Evolutionary conservation across 2,888 invertebrate species (phyloP), one percentile per base, ranked within the genome.

Genomic region (Nomada ruficornis): DNA sequence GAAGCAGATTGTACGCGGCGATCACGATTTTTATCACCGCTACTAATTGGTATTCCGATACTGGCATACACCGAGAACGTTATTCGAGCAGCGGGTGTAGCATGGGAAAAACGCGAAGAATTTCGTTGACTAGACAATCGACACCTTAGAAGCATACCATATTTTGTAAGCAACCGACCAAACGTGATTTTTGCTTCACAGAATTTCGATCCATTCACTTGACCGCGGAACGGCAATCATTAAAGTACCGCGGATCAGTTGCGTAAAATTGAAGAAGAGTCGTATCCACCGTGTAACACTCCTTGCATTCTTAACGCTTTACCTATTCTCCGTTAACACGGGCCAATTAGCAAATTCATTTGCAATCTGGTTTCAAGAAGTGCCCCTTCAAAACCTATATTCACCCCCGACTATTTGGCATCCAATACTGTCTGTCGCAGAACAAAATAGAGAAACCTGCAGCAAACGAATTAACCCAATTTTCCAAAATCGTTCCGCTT

Each of bases 61-160:
- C 65, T 55, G 79, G 60, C 64, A 29, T 67, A 7, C 70, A 64
- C 64, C 47, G 78, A 59, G 84, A 87, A 88, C 87, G 86, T 86
- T 88, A 86, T 84, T 82, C 86, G 83, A 78, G 81, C 80, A 83
- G n/a, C 85, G 80, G 69, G 86, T 44, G 72, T 68, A 77, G 85
- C 86, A 86, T 86, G 87, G 83, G 86, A 88, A 87, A 89, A 87
- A 73, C 80, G 81, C 76, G 73, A 87, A 86, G 89, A 88, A 88
- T 86, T 85, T 72, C 76, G 57, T 73, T 65, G 73, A 55, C 82
- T 81, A 81, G 75, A 44, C 77, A 47, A 70, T 82, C 77, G 77
- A 75, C 82, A 77, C 83, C 82, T 68, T 11, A 52, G 42, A 44
- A 60, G 77, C 76, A 65, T 74, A 80, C 80, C 71, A 80, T 76